Evolutionary conservation across 2,797 vertebrate species (phyloP).

Genomic region (Gallinago stenura): DNA sequence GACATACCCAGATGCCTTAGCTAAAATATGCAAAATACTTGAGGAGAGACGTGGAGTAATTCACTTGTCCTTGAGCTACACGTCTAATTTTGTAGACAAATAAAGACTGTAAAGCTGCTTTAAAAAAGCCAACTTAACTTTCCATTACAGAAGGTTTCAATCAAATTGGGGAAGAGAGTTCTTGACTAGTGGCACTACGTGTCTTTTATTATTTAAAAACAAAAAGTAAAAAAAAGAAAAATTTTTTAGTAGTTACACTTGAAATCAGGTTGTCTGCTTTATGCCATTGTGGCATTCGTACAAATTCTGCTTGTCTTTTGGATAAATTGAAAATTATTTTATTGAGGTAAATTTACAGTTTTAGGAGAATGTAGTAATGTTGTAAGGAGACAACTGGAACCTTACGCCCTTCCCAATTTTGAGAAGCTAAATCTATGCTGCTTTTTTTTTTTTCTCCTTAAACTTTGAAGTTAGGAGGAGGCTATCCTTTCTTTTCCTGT

Average conservation of each 20-base stretch:
- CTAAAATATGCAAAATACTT: constrained; percentile 18
- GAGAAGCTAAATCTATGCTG: background rate
- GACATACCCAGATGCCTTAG: background rate
- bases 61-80: constrained; percentile 33
- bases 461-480: background rate
- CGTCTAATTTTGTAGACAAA: constrained; percentile 25
- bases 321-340: background rate
- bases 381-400: background rate
- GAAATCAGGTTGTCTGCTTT: background rate
- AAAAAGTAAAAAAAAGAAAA: background rate
- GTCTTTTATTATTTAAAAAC: background rate
- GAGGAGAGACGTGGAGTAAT: background rate
- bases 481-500: background rate
- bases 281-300: background rate
- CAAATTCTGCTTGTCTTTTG: background rate
- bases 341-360: background rate
- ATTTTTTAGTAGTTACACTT: background rate
- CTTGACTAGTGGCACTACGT: background rate
- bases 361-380: background rate
- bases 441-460: background rate
- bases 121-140: constrained; percentile 47
- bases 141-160: constrained; percentile 36
- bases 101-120: constrained; percentile 55
- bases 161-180: background rate
- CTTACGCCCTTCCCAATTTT: background rate